Base-by-base conservation (phyloP, 1,140 invertebrate species). In the Dendrolimus kikuchii region DNA sequence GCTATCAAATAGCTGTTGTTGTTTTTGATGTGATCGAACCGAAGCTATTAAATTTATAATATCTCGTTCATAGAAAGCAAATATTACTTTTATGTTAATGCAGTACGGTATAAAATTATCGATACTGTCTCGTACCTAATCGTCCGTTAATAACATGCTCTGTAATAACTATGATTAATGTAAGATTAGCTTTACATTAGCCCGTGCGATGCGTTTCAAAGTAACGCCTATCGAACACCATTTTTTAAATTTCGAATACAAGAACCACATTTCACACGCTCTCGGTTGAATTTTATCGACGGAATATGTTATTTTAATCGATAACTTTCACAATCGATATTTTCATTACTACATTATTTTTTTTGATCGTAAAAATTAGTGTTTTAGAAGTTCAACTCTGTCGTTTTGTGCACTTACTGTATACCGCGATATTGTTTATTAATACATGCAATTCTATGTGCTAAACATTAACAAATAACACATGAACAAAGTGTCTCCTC, bases 81-180 rank as follows among this genome's bases (percentile, higher is more conserved):
- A 23, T 23, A 23, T 23, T 23, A 23, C 23, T 23, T 23, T 23
- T 23, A 23, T 23, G 23, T 23, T 23, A 23, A 23, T 23, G 23
- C 23, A 23, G 23, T 23, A 23, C 23, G 23, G 8, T 23, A 50
- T 50, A 39, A 50, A 40, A 41, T 50, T 53, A 62, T 57, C 59
- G 51, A 51, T 42, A 51, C 39, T 40, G 49, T 38, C 46, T 53
- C 53, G 51, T 49, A 59, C 49, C 53, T 64, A 64, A 59, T 44
- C 38, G 43, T 40, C 47, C 53, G 42, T 46, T 56, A 53, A 50
- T 56, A 60, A 50, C 43, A 52, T 45, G 47, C 46, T 49, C 38
- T 41, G 55, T 68, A 68, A 77, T 70, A 57, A 64, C 66, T 71
- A 60, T 77, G 61, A 74, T 77, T 77, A 73, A 51, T 51, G 39